A percentile compares a stretch with the other conserved stretches of the same genome.
phyloP scores from a whole-genome alignment of 2,888 invertebrate genomes.

The Vandiemenella viatica region DNA sequence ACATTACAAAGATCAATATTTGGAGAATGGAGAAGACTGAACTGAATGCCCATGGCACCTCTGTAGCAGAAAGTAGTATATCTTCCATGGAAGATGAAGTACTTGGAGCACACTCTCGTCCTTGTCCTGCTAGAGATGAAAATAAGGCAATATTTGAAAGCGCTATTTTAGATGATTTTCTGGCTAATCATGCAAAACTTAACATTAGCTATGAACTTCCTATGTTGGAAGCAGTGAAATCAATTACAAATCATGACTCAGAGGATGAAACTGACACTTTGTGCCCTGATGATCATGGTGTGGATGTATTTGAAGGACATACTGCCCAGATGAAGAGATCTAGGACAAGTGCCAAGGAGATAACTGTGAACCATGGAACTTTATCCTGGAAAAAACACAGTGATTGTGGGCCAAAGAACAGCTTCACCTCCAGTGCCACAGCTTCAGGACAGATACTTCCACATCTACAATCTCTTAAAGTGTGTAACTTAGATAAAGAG shows the following conservation, averaged over 20 bases:
- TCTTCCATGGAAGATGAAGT: not conserved
- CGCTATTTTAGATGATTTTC: not conserved
- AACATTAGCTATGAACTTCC: constrained; percentile 1
- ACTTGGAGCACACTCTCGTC: not conserved
- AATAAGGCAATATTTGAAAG: not conserved
- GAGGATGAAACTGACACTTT: not conserved
- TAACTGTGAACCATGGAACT: too few species aligned
- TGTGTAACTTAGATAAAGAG: too few species aligned
- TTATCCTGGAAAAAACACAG: too few species aligned
- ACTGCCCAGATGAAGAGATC: too few species aligned
- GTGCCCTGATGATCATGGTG: too few species aligned
- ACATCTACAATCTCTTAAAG: too few species aligned
- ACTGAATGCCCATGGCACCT: constrained; percentile 2
- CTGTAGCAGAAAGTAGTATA: not conserved
- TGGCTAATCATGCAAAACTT: not conserved
- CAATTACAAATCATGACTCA: not conserved
- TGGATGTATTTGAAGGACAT: too few species aligned
- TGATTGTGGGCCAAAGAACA: too few species aligned
- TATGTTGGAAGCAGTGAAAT: not conserved
- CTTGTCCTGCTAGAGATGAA: too few species aligned
- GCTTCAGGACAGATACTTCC: too few species aligned
- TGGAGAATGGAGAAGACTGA: constrained; percentile 23
- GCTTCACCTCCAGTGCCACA: too few species aligned
- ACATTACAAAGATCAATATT: constrained; percentile 29
- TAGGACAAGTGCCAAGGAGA: too few species aligned